A percentile compares a stretch with the other conserved stretches of the same genome.
phyloP scores from a whole-genome alignment of 2,113 vertebrate genomes.

The Dicaeum eximium region DNA sequence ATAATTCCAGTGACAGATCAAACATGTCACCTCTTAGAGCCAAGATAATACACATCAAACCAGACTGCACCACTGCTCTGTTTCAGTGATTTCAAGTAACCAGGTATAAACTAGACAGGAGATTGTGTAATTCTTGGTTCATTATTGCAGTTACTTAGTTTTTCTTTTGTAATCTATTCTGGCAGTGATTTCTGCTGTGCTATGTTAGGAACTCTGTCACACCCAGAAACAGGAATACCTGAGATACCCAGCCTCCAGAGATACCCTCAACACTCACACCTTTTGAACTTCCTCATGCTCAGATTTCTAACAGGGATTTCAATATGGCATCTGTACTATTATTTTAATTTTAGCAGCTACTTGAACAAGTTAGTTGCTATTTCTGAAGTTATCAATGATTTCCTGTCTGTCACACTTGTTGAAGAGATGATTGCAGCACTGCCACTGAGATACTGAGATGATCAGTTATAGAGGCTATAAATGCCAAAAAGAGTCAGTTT shows the following conservation, averaged over 20 bases:
- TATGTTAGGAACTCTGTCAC: conserved; percentile 36
- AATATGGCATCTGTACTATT: neutral
- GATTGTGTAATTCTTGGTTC: neutral
- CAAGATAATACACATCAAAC: neutral
- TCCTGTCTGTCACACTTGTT: neutral
- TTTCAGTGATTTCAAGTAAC: neutral
- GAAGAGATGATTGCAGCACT: neutral
- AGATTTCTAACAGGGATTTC: neutral
- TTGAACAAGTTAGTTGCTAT: neutral
- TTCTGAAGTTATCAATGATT: neutral
- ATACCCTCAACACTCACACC: neutral
- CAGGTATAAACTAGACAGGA: neutral
- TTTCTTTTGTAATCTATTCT: neutral
- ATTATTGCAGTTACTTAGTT: neutral
- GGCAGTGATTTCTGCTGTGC: neutral
- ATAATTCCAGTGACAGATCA: neutral
- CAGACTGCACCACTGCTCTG: neutral
- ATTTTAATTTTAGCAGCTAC: neutral
- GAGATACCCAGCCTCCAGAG: neutral
- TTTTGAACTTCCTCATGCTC: neutral
- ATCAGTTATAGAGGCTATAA: neutral
- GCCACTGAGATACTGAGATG: neutral
- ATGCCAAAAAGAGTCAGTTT: neutral
- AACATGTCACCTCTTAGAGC: neutral
- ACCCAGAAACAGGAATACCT: conserved; percentile 45